A percentile compares a stretch with the other conserved stretches of the same genome.
Evolutionary conservation across 2,888 invertebrate genomes (phyloP).

Genomic region (Thelaira solivaga): DNA sequence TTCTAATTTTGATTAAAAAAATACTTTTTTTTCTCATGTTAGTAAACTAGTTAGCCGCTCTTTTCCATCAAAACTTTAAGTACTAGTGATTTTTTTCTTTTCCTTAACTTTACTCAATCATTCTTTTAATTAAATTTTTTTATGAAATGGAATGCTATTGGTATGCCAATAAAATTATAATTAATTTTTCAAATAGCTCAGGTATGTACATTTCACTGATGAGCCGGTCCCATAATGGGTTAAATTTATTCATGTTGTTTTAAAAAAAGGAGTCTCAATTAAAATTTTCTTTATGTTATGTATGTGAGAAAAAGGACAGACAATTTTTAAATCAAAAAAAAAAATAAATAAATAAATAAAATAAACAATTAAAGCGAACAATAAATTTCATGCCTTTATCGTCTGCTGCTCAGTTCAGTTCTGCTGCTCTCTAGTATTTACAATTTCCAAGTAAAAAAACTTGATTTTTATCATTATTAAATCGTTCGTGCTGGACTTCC

Average conservation of each 20-base stretch:
- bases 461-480: constrained; percentile 59
- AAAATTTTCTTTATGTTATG: constrained; percentile 50
- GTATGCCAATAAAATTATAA: constrained; percentile 22
- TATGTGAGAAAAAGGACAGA: constrained; percentile 35
- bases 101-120: too few species aligned
- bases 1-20: too few species aligned
- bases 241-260: constrained; percentile 51
- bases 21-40: too few species aligned
- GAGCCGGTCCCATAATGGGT: constrained; percentile 46
- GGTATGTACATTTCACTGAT: constrained; percentile 8
- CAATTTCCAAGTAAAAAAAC: constrained; percentile 54
- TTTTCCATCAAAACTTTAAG: too few species aligned
- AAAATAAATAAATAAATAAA: background rate
- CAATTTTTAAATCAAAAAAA: background rate
- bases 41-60: too few species aligned
- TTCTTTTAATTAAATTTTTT: background rate
- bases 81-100: too few species aligned
- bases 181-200: constrained; percentile 31
- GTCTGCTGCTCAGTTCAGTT: constrained; percentile 18
- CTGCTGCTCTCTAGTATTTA: constrained; percentile 44
- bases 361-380: constrained; percentile 9
- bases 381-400: constrained; percentile 49
- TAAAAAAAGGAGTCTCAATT: constrained; percentile 54
- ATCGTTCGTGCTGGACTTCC: constrained; percentile 59
- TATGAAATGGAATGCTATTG: background rate